Evolutionary conservation across 2,113 vertebrate genomes (phyloP), one percentile per base, ranked within the genome.

Genomic region (Notarius quadriscutis): DNA sequence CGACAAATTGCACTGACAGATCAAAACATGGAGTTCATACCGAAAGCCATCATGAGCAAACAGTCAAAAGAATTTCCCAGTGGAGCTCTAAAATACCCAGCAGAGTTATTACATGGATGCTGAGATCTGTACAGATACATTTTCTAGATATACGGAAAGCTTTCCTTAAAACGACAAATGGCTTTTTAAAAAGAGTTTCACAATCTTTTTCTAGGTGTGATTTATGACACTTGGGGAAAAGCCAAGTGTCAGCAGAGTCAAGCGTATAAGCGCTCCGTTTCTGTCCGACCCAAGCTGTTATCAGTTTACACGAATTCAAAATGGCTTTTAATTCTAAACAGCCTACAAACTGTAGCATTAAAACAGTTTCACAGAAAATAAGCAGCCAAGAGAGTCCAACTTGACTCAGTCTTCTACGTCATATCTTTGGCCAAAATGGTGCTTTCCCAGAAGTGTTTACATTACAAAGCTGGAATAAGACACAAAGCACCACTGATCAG

Each of bases 81-180:
- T 62, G 65, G 62, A 55, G 69, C 57, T 22, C 18, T 2, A 25
- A 62, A 27, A 74, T 25, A 27, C 34, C 53, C 34, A 8, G 25
- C 65, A 50, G n/a, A 55, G 71, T 65, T 71, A 72, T 72, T 72
- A 74, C 53, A 51, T 72, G 51, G 20, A 86, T 27, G 30, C 63
- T 7, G 63, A 80, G 74, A 86, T n/a, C 6, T 41, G 25, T 57
- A 55, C 17, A 55, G 60, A 55, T 53, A 51, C n/a, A 25, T 50
- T 48, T 25, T 58, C 14, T 25, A 48, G 18, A 63, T 9, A 14
- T 81, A 58, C 22, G 22, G 30, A 50, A 71, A 7, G 22, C 8
- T 30, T 71, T 72, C 53, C 55, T 62, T 57, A 48, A 51, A 50
- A 74, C 74, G 78, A 87, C 78, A 81, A 86, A 86, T 81, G 30